A percentile compares a stretch with the other conserved stretches of the same genome.
These are phyloP conservation scores for Calcarius lapponicus DNA, from an alignment of 2,797 vertebrate species.

Conservation along the genomic window DNA sequence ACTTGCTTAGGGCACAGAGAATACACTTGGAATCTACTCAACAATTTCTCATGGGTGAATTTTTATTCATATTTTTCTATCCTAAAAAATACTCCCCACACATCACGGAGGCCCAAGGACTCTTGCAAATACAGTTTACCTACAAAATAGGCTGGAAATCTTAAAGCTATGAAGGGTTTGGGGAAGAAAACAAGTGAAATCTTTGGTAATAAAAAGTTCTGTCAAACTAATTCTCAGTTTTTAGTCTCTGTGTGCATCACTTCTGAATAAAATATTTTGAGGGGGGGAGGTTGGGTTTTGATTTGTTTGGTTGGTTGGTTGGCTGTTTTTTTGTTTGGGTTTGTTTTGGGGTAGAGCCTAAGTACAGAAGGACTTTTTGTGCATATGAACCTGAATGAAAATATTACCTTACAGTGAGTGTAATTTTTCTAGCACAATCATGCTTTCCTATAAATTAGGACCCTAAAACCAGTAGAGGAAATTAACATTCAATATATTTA, in stretches of 20 bases:
- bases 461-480: conserved; percentile 21
- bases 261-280: not conserved
- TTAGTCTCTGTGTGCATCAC: not conserved
- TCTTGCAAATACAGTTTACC: not conserved
- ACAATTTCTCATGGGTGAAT: not conserved
- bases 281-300: not conserved
- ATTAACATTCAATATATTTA: not conserved
- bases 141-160: not conserved
- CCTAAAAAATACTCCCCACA: not conserved
- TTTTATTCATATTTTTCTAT: not conserved
- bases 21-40: not conserved
- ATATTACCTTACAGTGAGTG: not conserved
- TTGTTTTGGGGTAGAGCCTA: not conserved
- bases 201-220: not conserved
- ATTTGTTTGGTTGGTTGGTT: fast-evolving
- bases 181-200: not conserved
- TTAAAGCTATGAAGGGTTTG: not conserved
- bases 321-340: too few relatives aligned
- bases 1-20: not conserved
- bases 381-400: not conserved
- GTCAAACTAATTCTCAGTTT: not conserved
- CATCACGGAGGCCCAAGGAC: not conserved
- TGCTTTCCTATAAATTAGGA: conserved; percentile 19
- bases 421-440: not conserved
- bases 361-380: not conserved